Percentiles rank a stretch among this genome's conserved stretches.
These are phyloP conservation scores for Pelobates fuscus DNA, from an alignment of 2,113 vertebrate species.

Conservation along the genomic window DNA sequence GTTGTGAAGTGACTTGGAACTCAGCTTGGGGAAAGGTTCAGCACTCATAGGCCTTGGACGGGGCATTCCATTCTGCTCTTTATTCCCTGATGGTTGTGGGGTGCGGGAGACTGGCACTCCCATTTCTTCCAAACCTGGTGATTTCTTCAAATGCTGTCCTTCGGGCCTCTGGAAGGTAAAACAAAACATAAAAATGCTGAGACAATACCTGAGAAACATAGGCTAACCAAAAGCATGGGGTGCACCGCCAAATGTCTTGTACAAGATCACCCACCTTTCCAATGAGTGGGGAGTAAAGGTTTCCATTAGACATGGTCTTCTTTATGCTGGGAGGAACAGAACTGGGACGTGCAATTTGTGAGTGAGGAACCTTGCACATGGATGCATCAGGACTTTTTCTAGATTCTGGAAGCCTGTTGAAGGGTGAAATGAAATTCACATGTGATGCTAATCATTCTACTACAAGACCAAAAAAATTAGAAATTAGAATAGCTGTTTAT, in stretches of 20 bases:
- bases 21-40: slow-evolving; percentile 57
- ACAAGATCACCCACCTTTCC: slow-evolving; percentile 67
- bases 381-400: slow-evolving; percentile 73
- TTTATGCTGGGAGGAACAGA: slow-evolving; percentile 63
- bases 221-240: not conserved
- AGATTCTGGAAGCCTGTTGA: slow-evolving; percentile 75
- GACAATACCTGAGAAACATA: too few relatives aligned
- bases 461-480: too few relatives aligned
- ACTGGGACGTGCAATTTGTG: slow-evolving; percentile 57
- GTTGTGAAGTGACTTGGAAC: slow-evolving; percentile 49
- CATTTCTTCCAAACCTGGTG: slow-evolving; percentile 68
- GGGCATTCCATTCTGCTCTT: slow-evolving; percentile 55
- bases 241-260: not conserved
- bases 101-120: slow-evolving; percentile 68
- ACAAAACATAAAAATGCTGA: not conserved
- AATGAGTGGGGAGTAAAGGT: slow-evolving; percentile 63
- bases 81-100: not conserved
- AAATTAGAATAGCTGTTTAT: too few relatives aligned
- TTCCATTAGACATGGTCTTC: slow-evolving; percentile 67
- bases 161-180: slow-evolving; percentile 54
- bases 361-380: slow-evolving; percentile 59
- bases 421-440: not conserved
- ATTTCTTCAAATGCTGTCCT: slow-evolving; percentile 64
- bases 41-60: slow-evolving; percentile 48
- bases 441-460: too few relatives aligned